Percentiles rank a stretch among this genome's conserved stretches.
phyloP scores from a whole-genome alignment of 2,797 vertebrate genomes.

The Characodon lateralis region DNA sequence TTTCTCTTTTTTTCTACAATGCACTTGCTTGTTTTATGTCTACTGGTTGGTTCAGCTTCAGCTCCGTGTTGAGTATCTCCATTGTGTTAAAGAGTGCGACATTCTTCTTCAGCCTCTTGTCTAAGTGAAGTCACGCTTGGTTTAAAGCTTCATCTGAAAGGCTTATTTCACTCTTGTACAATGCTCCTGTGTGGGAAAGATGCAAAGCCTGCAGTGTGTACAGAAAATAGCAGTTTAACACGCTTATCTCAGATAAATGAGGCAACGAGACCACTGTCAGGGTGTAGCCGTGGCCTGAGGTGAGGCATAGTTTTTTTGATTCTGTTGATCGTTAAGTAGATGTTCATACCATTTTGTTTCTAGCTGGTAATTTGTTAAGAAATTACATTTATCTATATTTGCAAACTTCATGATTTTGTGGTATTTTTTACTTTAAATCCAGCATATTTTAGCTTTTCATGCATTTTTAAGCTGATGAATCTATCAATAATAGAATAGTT shows the following conservation, averaged over 20 bases:
- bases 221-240: conserved; percentile 53
- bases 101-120: conserved; percentile 62
- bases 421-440: background rate
- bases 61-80: conserved; percentile 55
- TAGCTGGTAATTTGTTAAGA: background rate
- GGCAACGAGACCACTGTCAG: conserved; percentile 33
- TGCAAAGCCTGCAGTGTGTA: conserved; percentile 61
- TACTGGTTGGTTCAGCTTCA: conserved; percentile 40
- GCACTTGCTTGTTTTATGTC: conserved; percentile 19
- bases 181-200: conserved; percentile 72
- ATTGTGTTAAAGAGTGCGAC: conserved; percentile 56
- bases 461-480: conserved; percentile 40
- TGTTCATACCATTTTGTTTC: conserved; percentile 16
- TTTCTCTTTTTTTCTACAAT: conserved; percentile 32
- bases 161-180: conserved; percentile 69
- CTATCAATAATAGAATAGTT: conserved; percentile 16
- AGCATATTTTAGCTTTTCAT: conserved; percentile 11
- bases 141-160: conserved; percentile 72
- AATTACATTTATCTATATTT: background rate
- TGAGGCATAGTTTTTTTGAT: conserved; percentile 46
- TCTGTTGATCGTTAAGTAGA: conserved; percentile 35
- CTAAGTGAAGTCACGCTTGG: conserved; percentile 63
- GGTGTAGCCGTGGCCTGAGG: conserved; percentile 19
- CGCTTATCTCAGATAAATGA: conserved; percentile 57
- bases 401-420: background rate